A percentile compares a stretch with the other conserved stretches of the same genome.
phyloP scores from a whole-genome alignment of 2,888 invertebrate species.

The Abscondita cerata region DNA sequence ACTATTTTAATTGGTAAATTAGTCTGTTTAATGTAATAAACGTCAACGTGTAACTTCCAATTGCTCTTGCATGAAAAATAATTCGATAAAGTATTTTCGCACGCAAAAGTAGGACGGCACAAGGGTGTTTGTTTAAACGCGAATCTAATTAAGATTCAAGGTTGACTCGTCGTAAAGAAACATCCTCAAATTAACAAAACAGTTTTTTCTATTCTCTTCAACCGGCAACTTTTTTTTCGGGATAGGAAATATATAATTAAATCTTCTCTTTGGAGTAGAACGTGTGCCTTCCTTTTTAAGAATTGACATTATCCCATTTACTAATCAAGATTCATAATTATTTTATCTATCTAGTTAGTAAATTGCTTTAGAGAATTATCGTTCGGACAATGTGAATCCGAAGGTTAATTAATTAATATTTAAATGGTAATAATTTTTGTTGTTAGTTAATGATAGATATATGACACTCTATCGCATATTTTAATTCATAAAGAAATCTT shows the following conservation, averaged over 20 bases:
- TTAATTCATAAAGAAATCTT: too few relatives aligned
- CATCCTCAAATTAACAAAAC: not conserved
- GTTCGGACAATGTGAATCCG: not conserved
- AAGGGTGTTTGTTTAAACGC: slow-evolving; percentile 3
- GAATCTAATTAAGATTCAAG: slow-evolving; percentile 9
- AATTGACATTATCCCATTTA: not conserved
- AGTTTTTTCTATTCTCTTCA: too few relatives aligned
- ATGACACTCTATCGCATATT: too few relatives aligned
- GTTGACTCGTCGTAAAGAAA: slow-evolving; percentile 6
- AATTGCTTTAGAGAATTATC: not conserved
- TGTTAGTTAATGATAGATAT: too few relatives aligned
- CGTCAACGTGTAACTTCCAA: too few relatives aligned
- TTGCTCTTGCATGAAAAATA: too few relatives aligned
- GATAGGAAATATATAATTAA: not conserved
- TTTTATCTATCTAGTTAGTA: not conserved
- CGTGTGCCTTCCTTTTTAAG: not conserved
- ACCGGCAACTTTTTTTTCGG: not conserved
- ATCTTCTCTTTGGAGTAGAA: not conserved
- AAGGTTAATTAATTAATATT: too few relatives aligned
- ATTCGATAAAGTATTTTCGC: too few relatives aligned
- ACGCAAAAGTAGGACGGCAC: not conserved
- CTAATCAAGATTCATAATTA: too few relatives aligned
- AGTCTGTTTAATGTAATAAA: slow-evolving; percentile 10
- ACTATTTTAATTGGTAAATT: slow-evolving; percentile 18
- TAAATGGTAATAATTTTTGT: too few relatives aligned